phyloP scores from a whole-genome alignment of 2,888 invertebrate genomes.

The Frankliniella fusca region DNA sequence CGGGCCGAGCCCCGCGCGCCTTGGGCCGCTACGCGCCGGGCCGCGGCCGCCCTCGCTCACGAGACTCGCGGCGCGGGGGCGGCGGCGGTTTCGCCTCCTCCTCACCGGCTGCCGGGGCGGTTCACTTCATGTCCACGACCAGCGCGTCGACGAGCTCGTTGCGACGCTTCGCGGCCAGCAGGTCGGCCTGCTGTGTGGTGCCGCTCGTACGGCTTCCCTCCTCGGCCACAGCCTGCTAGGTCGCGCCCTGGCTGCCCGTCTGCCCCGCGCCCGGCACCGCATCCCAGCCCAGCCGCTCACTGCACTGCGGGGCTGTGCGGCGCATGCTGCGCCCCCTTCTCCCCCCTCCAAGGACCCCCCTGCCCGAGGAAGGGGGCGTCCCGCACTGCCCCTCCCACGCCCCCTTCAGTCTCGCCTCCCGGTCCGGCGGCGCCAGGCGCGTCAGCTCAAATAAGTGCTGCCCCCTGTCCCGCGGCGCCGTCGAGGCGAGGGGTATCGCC shows the following conservation, averaged over 20 bases:
- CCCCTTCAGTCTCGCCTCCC: constrained; percentile 33
- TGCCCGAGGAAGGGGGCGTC: neutral
- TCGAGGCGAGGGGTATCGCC: neutral
- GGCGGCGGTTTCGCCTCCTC: too few species aligned
- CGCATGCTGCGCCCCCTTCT: constrained; percentile 16
- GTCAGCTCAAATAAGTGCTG: neutral
- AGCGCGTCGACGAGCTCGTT: too few species aligned
- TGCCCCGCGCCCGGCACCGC: constrained; percentile 17
- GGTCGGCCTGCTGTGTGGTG: too few species aligned
- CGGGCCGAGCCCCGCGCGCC: neutral
- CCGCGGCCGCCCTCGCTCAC: constrained; percentile 15
- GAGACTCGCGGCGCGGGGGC: too few species aligned
- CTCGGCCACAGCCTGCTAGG: neutral
- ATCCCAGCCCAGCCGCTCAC: constrained; percentile 20
- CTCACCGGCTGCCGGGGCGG: too few species aligned
- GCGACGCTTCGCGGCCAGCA: too few species aligned
- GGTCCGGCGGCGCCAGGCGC: constrained; percentile 30
- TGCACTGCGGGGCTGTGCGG: neutral
- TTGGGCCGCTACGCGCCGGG: neutral
- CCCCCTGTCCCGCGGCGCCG: neutral
- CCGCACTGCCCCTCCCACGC: constrained; percentile 29
- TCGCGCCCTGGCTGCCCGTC: too few species aligned
- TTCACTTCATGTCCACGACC: too few species aligned
- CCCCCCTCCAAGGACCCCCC: neutral
- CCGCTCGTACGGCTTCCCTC: too few species aligned